Percentiles rank a stretch among this genome's conserved stretches.
Conservation (phyloP, 2,797 vertebrate genomes). For the Australoheros facetus region DNA sequence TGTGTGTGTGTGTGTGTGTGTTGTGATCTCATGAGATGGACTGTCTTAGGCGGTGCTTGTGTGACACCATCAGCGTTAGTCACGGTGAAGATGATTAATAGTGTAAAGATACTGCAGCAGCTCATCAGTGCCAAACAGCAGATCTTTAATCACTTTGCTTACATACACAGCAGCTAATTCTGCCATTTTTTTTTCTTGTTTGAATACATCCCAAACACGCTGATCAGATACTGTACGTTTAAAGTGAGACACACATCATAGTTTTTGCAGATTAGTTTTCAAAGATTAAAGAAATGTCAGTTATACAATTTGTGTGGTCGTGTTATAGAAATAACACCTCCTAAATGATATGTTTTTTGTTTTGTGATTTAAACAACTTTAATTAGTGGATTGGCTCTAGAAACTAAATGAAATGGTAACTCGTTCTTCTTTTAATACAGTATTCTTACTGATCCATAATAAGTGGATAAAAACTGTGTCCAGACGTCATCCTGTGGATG, state of each 20-base stretch:
- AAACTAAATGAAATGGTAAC: background rate
- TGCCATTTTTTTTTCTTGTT: background rate
- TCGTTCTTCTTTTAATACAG: background rate
- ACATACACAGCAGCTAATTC: constrained; percentile 19
- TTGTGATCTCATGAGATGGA: constrained; percentile 54
- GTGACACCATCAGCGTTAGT: constrained; percentile 71
- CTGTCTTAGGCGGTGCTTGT: constrained; percentile 54
- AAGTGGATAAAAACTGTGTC: background rate
- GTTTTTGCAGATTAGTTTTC: background rate
- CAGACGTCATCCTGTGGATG: background rate
- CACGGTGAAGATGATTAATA: constrained; percentile 68
- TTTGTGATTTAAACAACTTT: background rate
- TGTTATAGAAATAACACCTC: background rate
- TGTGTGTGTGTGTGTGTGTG: constrained; percentile 8
- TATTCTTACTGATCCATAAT: background rate
- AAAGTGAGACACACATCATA: background rate
- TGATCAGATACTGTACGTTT: background rate
- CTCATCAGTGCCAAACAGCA: constrained; percentile 53
- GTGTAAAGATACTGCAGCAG: constrained; percentile 65
- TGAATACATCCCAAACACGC: background rate
- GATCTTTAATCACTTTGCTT: constrained; percentile 43
- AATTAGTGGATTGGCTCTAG: background rate
- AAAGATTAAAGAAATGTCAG: background rate
- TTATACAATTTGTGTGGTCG: background rate
- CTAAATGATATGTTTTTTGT: background rate